Evolutionary conservation across 2,888 invertebrate genomes (phyloP), one percentile per base, ranked within the genome.

Genomic region (Hirtodrosophila histrioides): DNA sequence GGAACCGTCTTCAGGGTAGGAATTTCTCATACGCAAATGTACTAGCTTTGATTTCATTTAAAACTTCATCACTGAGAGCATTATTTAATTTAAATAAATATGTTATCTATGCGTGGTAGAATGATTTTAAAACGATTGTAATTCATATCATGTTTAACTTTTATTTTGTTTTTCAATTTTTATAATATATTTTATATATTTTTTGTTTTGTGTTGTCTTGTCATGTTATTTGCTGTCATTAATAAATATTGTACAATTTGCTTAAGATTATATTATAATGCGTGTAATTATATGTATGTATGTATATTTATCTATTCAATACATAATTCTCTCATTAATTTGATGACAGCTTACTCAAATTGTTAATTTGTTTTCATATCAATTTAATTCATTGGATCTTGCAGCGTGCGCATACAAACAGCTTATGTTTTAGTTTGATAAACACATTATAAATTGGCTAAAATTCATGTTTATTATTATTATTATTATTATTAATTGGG

Each of bases 191-290:
- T 68, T 76, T 2, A 76, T 71, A 71, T 75, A 76, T 71, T 63
- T 62, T 54, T 12, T 9, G 54, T 61, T 10, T 54, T 17, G 44
- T 40, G 49, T 46, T 57, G 45, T 51, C 35, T 40, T 37, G 40
- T 45, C 64, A 11, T 39, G 23, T 58, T 58, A 44, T 39, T 64
- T 53, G 45, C 50, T 73, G 51, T 69, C 55, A 44, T 66, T 69
- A 56, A 85, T 78, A 64, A 70, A 75, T 80, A 85, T 85, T 72
- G 66, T 80, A 80, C 79, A 80, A 60, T 69, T 75, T 24, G 48
- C 86, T 75, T 82, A 72, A 27, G 37, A 48, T 27, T 36, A 23
- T 51, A 45, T 39, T 44, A 29, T 53, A 41, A 49, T 73, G 60
- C 56, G 55, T 69, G 46, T 48, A 33, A 39, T 35, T 50, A 23